These are phyloP conservation scores for Leptatherina wallacei DNA, from an alignment of 2,797 vertebrate genomes.

Conservation along the genomic window DNA sequence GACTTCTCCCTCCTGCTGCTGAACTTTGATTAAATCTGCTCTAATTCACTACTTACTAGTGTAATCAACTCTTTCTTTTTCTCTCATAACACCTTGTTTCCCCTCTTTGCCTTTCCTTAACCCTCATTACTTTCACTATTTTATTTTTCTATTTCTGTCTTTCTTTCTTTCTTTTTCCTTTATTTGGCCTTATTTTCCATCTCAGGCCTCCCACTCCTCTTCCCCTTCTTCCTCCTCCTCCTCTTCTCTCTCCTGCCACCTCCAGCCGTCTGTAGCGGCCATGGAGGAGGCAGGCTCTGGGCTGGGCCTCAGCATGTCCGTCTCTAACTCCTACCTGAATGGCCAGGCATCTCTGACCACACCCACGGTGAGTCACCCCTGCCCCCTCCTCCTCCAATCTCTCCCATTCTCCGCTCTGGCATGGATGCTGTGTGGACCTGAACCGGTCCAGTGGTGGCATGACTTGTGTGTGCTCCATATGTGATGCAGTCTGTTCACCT, in stretches of 20 bases:
- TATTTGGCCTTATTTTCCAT: conserved; percentile 49
- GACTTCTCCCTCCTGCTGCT: conserved; percentile 44
- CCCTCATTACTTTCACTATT: conserved; percentile 62
- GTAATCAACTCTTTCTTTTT: conserved; percentile 62
- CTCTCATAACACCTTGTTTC: conserved; percentile 45
- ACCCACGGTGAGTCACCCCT: conserved; percentile 82
- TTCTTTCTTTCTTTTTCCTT: conserved; percentile 13
- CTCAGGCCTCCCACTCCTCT: conserved; percentile 89
- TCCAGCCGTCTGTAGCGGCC: conserved; percentile 92
- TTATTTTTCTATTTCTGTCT: conserved; percentile 50
- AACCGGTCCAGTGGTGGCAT: conserved; percentile 43
- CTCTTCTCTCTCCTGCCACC: conserved; percentile 96
- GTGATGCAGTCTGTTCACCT: conserved; percentile 42
- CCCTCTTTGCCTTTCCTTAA: conserved; percentile 47
- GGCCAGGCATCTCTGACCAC: conserved; percentile 94
- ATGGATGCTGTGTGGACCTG: conserved; percentile 67
- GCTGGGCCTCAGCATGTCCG: conserved; percentile 95
- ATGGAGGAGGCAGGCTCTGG: conserved; percentile 91
- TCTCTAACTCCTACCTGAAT: conserved; percentile 99
- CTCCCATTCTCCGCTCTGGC: conserved; percentile 28
- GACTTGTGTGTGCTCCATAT: conserved; percentile 52
- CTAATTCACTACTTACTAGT: conserved; percentile 64
- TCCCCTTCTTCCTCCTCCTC: conserved; percentile 93
- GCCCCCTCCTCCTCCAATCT: background rate
- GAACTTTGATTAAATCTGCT: conserved; percentile 68